Evolutionary conservation across 2,888 invertebrate species (phyloP).

Genomic region (Heliconius cydno): DNA sequence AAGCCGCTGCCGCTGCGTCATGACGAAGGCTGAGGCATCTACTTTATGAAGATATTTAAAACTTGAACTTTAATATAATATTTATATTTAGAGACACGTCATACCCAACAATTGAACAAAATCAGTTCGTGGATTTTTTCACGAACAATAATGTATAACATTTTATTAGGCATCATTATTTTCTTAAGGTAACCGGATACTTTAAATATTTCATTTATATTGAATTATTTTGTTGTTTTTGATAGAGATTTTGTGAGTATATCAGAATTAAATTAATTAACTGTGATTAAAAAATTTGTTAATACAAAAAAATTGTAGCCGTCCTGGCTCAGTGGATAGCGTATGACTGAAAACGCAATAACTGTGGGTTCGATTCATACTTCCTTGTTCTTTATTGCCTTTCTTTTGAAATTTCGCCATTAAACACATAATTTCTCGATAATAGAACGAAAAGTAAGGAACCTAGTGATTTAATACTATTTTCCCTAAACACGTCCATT

Average conservation of each 20-base stretch:
- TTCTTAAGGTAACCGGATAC: not conserved
- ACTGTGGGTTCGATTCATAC: too few relatives aligned
- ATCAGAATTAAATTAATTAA: too few relatives aligned
- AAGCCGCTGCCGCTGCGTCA: not conserved
- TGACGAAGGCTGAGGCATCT: too few relatives aligned
- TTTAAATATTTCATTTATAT: not conserved
- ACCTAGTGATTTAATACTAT: not conserved
- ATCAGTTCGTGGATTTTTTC: not conserved
- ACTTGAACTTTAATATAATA: too few relatives aligned
- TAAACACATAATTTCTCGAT: not conserved
- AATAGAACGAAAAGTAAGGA: not conserved
- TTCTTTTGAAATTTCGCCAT: not conserved
- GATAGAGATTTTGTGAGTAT: too few relatives aligned
- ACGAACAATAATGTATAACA: constrained; percentile 5
- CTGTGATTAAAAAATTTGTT: too few relatives aligned
- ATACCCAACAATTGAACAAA: too few relatives aligned
- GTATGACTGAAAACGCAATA: not conserved
- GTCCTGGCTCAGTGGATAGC: not conserved
- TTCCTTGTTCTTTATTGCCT: too few relatives aligned
- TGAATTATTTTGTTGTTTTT: not conserved
- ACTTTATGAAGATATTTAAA: too few relatives aligned
- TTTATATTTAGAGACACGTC: too few relatives aligned
- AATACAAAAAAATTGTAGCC: too few relatives aligned
- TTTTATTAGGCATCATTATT: not conserved
- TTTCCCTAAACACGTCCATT: not conserved